These are phyloP conservation scores for Rhagoletis pomonella DNA, from an alignment of 1,140 invertebrate species.

Conservation along the genomic window DNA sequence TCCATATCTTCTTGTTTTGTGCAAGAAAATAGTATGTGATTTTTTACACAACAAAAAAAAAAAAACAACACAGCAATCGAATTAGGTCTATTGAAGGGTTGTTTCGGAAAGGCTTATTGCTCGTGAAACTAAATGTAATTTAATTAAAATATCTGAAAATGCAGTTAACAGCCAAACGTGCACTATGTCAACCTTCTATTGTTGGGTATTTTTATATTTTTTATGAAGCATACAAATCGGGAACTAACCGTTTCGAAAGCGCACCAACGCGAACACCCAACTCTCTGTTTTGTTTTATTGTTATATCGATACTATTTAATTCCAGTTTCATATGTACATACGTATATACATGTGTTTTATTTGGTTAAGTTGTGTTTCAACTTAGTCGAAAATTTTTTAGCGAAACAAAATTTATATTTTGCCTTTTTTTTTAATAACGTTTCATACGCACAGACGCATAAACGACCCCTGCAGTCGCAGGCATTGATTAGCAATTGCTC, in stretches of 20 bases:
- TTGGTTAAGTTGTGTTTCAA: not conserved
- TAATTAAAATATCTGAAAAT: not conserved
- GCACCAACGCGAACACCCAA: not conserved
- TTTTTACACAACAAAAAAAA: too few species aligned
- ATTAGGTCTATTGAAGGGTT: not conserved
- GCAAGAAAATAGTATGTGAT: not conserved
- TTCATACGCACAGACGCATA: slow-evolving; percentile 30
- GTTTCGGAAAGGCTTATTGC: not conserved
- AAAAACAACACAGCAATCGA: not conserved
- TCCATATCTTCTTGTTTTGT: not conserved
- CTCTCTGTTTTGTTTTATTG: not conserved
- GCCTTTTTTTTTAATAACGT: slow-evolving; percentile 10
- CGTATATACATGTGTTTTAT: not conserved
- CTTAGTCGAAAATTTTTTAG: not conserved
- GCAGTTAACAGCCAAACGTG: not conserved
- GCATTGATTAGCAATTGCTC: slow-evolving; percentile 10
- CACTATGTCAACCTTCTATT: not conserved
- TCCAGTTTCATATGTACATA: not conserved
- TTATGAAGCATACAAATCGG: not conserved
- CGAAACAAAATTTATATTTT: not conserved
- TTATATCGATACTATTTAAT: not conserved
- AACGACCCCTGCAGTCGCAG: not conserved
- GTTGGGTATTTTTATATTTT: not conserved
- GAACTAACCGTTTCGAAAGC: not conserved
- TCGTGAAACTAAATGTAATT: not conserved